Base-by-base conservation (phyloP, 2,888 invertebrate species). In the Acronicta aceris region DNA sequence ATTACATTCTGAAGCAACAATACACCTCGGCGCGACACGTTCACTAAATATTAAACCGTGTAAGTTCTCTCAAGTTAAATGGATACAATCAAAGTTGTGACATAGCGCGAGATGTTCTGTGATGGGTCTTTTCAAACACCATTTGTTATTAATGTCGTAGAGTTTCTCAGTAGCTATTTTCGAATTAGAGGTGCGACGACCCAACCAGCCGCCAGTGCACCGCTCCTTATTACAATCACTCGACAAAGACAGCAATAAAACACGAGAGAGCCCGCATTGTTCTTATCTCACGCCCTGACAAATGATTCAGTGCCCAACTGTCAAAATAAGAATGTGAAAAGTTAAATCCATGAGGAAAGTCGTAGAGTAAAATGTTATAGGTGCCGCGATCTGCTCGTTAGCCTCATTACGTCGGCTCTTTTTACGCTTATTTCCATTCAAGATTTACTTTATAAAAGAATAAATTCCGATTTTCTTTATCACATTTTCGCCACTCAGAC, bases 71-170 rank as follows among this genome's bases (percentile, higher is more conserved):
- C 62, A 81, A 88, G 85, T 85, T 86, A 84, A 87, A 88, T 87
- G 82, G 81, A 78, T 77, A 83, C 84, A 89, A 87, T 89, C 87
- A 89, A 90, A 91, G 84, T 90, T 89, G 77, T 81, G 81, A 81
- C 82, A 74, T 76, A 76, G 76, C 65, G 74, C 77, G 80, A 79
- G 80, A 81, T 76, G 71, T 74, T 77, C 65, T 72, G 70, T 81
- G 83, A 88, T 82, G 81, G 80, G 72, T 85, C 78, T 87, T 83
- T 81, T 79, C 78, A 81, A 87, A 89, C 86, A 83, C 76, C 83
- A 88, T 89, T 84, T 81, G 79, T 86, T 89, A 90, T 90, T 90
- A 79, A 89, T 82, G 81, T 69, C 61, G 43, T 61, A 71, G 72
- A 53, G 71, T 21, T 21, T 21, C 21, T 21, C 2, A 21, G 21